Base-by-base conservation (phyloP, 2,888 invertebrate genomes). In the Eupeodes luniger region DNA sequence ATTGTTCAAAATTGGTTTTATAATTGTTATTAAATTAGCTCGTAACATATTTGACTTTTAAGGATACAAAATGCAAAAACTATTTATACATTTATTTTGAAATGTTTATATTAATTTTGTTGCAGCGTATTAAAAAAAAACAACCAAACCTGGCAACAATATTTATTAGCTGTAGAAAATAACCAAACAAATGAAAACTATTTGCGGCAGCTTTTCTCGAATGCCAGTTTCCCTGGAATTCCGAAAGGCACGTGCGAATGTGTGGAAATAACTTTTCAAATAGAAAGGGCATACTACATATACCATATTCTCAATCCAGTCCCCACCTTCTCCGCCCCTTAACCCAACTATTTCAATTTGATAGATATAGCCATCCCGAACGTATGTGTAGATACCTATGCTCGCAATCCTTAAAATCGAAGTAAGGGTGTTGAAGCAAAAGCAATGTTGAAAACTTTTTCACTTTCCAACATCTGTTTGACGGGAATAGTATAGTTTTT, bases 171-270 rank as follows among this genome's bases (percentile, higher is more conserved):
- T 55, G 11, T 5, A 6, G 14, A 51, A 49, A 4, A 51, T 53
- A 5, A 51, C 62, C 12, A 67, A 69, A 53, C 62, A 64, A 64
- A 47, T 19, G n/a, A 69, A 64, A 86, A 86, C 77, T 81, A 86
- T 82, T 74, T 79, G 72, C 69, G 74, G 72, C 64, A 67, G 55
- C 57, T 61, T 79, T 72, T 27, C 59, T 14, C n/a, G 57, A 81
- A 78, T 34, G 11, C 57, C 49, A 66, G 59, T 78, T 77, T 74
- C 16, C n/a, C 27, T 51, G 64, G 67, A 78, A 66, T 66, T 67
- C 69, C 51, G 16, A 57, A 51, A 55, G 69, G 64, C 82, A 86
- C 82, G 86, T 86, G 86, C 70, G 75, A 82, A 86, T 75, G 75
- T 82, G 74, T 78, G 82, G 78, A 75, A 78, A 62, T 74, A 82